Evolutionary conservation across 1,140 invertebrate genomes (phyloP).

Genomic region (Nymphalis io): DNA sequence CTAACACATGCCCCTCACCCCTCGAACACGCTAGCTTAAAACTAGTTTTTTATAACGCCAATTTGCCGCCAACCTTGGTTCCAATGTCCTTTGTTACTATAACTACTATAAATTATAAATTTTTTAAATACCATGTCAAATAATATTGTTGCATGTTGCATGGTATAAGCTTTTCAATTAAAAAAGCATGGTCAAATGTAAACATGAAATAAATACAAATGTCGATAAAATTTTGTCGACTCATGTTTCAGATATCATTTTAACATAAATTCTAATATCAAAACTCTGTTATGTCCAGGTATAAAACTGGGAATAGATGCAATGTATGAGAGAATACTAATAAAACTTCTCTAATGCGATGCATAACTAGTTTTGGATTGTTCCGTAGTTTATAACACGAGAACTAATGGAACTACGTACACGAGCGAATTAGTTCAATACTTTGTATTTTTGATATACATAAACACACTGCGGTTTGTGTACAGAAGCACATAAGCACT

Average conservation of each 20-base stretch:
- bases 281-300: background rate
- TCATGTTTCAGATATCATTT: background rate
- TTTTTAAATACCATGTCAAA: too few relatives aligned
- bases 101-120: too few relatives aligned
- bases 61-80: too few relatives aligned
- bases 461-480: background rate
- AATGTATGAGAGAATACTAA: conserved; percentile 24
- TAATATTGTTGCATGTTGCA: too few relatives aligned
- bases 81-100: too few relatives aligned
- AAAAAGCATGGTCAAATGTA: too few relatives aligned
- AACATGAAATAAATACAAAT: too few relatives aligned
- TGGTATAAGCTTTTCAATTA: too few relatives aligned
- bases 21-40: too few relatives aligned
- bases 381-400: conserved; percentile 25
- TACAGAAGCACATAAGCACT: background rate
- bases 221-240: too few relatives aligned
- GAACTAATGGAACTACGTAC: conserved; percentile 21
- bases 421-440: conserved; percentile 22
- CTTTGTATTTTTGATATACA: conserved; percentile 10
- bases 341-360: conserved; percentile 40
- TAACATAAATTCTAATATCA: background rate
- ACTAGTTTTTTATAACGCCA: too few relatives aligned
- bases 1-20: too few relatives aligned
- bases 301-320: conserved; percentile 18
- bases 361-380: conserved; percentile 36